Percentiles rank a stretch among this genome's conserved stretches.
Evolutionary conservation across 2,113 vertebrate species (phyloP).

Genomic region (Megaceryle torquata): DNA sequence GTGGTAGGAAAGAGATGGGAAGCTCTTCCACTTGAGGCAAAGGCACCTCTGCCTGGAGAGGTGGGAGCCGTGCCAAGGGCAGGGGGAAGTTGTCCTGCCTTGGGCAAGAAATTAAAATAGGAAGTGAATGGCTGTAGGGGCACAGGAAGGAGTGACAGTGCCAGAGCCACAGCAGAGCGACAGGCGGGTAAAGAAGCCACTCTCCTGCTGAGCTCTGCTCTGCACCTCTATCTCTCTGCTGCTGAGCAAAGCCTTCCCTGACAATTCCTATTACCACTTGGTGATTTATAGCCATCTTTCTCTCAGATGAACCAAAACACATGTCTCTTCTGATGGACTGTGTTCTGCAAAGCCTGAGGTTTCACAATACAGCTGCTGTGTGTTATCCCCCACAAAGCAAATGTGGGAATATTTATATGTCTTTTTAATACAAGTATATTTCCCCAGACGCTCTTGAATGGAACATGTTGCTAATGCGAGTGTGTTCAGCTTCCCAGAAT

Average conservation of each 20-base stretch:
- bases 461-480: neutral
- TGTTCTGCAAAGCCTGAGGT: conserved; percentile 36
- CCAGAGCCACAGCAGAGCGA: rapidly evolving
- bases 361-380: conserved; percentile 20
- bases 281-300: conserved; percentile 40
- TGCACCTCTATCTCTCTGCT: neutral
- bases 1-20: neutral
- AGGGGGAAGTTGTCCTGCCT: neutral
- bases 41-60: neutral
- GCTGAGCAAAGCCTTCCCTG: conserved; percentile 7
- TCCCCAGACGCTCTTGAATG: conserved; percentile 22
- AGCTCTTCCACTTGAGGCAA: neutral
- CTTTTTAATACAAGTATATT: conserved; percentile 24
- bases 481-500: neutral
- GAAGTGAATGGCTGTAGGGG: neutral
- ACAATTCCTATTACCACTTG: conserved; percentile 14
- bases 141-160: neutral
- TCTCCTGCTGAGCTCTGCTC: neutral
- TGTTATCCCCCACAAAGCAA: conserved; percentile 1
- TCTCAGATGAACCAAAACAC: conserved; percentile 43
- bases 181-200: neutral
- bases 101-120: neutral
- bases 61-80: neutral
- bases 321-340: conserved; percentile 22
- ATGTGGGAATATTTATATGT: neutral